Percentiles rank a stretch among this genome's conserved stretches.
phyloP scores from a whole-genome alignment of 2,113 vertebrate species.

The Axis porcinus region DNA sequence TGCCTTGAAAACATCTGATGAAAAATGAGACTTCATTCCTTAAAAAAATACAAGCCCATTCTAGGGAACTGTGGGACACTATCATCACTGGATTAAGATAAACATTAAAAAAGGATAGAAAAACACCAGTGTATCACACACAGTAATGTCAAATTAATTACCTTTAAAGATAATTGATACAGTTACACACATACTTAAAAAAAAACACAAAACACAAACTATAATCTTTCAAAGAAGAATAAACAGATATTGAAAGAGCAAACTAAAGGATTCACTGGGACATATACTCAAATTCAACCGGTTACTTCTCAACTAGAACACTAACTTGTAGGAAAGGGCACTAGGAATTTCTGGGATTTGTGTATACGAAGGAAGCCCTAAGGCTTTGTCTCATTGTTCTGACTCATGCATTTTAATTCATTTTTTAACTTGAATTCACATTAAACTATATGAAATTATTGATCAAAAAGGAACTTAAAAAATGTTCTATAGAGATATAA shows the following conservation, averaged over 20 bases:
- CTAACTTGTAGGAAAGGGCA: background rate
- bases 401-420: background rate
- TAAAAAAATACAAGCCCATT: background rate
- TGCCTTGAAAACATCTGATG: background rate
- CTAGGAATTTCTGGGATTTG: background rate
- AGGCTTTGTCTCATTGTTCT: background rate
- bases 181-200: background rate
- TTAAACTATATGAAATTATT: background rate
- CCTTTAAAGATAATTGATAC: background rate
- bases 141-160: background rate
- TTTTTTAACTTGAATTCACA: conserved; percentile 27
- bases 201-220: background rate
- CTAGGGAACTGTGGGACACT: background rate
- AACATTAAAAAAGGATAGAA: background rate
- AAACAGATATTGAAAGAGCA: background rate
- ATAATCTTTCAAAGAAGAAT: background rate
- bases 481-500: background rate
- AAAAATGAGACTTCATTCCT: background rate
- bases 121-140: background rate
- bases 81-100: background rate
- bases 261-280: background rate
- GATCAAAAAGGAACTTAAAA: background rate
- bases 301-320: background rate
- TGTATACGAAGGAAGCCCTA: background rate
- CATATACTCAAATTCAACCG: background rate